Evolutionary conservation across 2,797 vertebrate species (phyloP).

Genomic region (Lepidocolaptes lacrymiger): DNA sequence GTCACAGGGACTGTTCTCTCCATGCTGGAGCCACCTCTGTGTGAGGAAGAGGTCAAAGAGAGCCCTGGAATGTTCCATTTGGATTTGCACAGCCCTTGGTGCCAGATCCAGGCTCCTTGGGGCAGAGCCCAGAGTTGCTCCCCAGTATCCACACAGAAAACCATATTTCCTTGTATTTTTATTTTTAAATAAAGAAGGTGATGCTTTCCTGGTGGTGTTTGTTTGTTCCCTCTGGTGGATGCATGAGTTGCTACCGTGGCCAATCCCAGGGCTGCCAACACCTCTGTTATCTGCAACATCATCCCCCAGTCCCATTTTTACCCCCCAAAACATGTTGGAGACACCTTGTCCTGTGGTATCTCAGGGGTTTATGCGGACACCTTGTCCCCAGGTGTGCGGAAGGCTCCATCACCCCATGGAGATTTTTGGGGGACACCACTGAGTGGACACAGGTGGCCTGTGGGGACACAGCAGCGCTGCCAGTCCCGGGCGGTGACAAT

Average conservation of each 20-base stretch:
- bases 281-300: neutral
- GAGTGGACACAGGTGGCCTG: accelerated
- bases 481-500: neutral
- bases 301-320: accelerated
- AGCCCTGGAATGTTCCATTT: accelerated
- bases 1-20: neutral
- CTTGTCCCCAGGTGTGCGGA: neutral
- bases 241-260: neutral
- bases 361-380: neutral
- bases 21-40: neutral
- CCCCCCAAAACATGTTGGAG: neutral
- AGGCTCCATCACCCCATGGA: neutral
- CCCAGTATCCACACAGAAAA: too few relatives aligned
- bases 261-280: neutral
- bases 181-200: constrained; percentile 39
- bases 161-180: neutral
- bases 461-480: neutral
- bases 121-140: accelerated
- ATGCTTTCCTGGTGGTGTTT: accelerated
- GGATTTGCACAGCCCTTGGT: neutral
- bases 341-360: neutral
- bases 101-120: neutral
- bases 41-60: neutral
- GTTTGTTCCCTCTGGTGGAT: neutral
- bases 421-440: neutral